Percentiles rank a stretch among this genome's conserved stretches.
Evolutionary conservation across 2,888 invertebrate genomes (phyloP).

Genomic region (Andrena marginata): DNA sequence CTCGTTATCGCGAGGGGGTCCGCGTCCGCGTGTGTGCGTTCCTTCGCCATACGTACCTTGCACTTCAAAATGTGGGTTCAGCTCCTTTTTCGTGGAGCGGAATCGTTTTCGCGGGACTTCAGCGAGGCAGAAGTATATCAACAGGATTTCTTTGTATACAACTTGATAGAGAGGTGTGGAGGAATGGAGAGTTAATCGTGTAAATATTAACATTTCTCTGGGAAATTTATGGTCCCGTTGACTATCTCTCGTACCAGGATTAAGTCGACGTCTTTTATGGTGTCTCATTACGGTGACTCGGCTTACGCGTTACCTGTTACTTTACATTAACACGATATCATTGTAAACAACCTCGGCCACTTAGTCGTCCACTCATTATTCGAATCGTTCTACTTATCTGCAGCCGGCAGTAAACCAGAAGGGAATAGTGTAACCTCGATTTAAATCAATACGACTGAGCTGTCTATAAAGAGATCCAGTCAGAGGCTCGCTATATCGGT

Average conservation of each 20-base stretch:
- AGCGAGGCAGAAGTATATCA: neutral
- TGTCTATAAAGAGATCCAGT: constrained; percentile 3
- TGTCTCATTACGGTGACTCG: constrained; percentile 14
- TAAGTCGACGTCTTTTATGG: neutral
- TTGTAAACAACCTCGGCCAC: constrained; percentile 45
- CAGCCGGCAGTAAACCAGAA: constrained; percentile 24
- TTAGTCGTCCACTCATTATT: constrained; percentile 30
- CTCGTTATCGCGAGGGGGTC: constrained; percentile 63
- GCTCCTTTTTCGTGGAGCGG: neutral
- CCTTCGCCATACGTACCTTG: neutral
- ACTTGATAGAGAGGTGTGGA: too few relatives aligned
- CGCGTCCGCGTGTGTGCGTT: constrained; percentile 25
- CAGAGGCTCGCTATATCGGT: neutral
- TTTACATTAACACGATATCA: constrained; percentile 14
- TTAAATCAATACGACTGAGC: constrained; percentile 21
- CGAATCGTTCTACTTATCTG: constrained; percentile 34
- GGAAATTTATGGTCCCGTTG: too few relatives aligned
- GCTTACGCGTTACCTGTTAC: constrained; percentile 10
- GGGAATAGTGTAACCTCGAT: constrained; percentile 34
- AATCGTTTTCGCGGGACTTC: neutral
- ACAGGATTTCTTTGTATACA: neutral
- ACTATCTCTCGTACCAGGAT: too few relatives aligned
- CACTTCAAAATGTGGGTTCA: too few relatives aligned
- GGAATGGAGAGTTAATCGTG: too few relatives aligned
- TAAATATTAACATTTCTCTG: too few relatives aligned